Conservation (phyloP, 2,888 invertebrate species). For the Ophion costatus region DNA sequence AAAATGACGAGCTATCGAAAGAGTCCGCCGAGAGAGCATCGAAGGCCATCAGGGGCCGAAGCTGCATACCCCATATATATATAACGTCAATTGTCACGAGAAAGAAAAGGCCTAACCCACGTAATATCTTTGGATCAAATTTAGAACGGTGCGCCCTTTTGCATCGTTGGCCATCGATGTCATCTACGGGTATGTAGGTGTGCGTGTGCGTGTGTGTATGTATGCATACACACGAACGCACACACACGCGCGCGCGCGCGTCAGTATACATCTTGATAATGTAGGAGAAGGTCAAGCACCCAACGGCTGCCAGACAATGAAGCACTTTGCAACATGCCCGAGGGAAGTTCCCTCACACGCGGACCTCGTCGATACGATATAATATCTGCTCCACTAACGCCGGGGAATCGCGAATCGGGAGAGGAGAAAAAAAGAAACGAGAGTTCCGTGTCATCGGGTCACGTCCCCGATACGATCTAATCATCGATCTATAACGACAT, state of each 20-base stretch:
- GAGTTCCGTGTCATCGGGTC: constrained; percentile 60
- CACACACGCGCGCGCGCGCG: constrained; percentile 12
- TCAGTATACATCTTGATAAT: constrained; percentile 68
- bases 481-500: not conserved
- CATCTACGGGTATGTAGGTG: constrained; percentile 11
- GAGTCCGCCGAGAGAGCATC: constrained; percentile 39
- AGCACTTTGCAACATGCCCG: constrained; percentile 73
- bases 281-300: constrained; percentile 82
- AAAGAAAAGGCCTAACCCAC: constrained; percentile 12
- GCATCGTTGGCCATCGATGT: not conserved
- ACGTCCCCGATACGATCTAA: constrained; percentile 49
- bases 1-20: constrained; percentile 59
- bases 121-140: not conserved
- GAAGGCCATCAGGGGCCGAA: constrained; percentile 57
- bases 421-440: constrained; percentile 11
- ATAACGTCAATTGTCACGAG: constrained; percentile 6
- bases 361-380: constrained; percentile 16
- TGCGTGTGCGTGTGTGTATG: constrained; percentile 23
- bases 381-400: constrained; percentile 59
- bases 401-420: constrained; percentile 44
- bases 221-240: not conserved
- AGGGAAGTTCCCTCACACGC: constrained; percentile 49
- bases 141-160: constrained; percentile 6
- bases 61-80: constrained; percentile 33
- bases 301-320: constrained; percentile 81